Base-by-base conservation (phyloP, 1,140 invertebrate species). In the Mercenaria mercenaria region DNA sequence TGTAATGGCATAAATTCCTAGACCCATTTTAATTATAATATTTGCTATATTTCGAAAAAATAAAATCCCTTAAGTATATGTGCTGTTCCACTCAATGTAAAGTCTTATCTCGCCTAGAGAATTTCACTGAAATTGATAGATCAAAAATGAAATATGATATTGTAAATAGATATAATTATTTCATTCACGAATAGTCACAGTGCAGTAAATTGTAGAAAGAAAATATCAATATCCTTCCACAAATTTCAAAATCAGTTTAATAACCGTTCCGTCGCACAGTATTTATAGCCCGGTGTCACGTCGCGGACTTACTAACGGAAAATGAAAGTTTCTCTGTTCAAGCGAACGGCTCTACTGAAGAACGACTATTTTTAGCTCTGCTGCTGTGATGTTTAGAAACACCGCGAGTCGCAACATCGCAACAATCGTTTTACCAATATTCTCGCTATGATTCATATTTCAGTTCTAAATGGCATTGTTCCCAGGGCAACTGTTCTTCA, bases 361-460 rank as follows among this genome's bases (percentile, higher is more conserved):
- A 39, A 72, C 67, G 34, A 39, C 29, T 72, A 72, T 72, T 72
- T 72, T 72, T 72, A 72, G 67, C 67, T 37, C 67, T 72, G 67
- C 29, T 37, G 67, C 29, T n/a, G n/a, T n/a, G 67, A 18, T 72
- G 67, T 37, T 72, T 72, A 72, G 37, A 72, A 26, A 39, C 67
- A 72, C 67, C 0, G 37, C 67, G 29, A 34, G n/a, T n/a, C n/a
- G n/a, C n/a, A n/a, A n/a, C n/a, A n/a, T 72, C 67, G 67, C 26
- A 29, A 3, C 67, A 72, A 18, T 15, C 20, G 34, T 37, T 72
- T 72, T 72, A 72, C 67, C 67, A 72, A 72, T 72, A 72, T 23
- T 72, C 67, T 15, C 18, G 2, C 23, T 39, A 39, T 41, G 34
- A 72, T 39, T 72, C 67, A 72, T 39, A 23, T 39, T 37, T 72